Conservation (phyloP, 1,140 invertebrate genomes). For the Diorhabda sublineata region DNA sequence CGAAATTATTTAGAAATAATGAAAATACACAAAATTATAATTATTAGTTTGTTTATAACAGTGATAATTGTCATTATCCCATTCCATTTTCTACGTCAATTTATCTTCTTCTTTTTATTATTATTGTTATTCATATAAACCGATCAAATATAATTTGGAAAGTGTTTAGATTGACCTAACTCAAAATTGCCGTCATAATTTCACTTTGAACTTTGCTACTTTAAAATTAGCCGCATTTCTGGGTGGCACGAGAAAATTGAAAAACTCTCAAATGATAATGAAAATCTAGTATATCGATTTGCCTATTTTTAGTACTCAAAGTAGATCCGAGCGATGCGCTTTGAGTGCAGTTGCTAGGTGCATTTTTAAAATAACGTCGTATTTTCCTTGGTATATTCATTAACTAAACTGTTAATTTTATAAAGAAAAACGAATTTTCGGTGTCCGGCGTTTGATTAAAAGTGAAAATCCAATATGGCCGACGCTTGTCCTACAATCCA, state of each 20-base stretch:
- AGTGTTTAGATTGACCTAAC: background rate
- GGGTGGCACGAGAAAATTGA: slow-evolving; percentile 19
- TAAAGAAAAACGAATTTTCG: slow-evolving; percentile 15
- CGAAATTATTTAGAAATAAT: no score
- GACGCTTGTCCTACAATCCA: slow-evolving; percentile 33
- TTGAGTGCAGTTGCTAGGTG: slow-evolving; percentile 7
- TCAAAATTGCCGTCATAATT: slow-evolving; percentile 15
- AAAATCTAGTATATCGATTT: slow-evolving; percentile 37
- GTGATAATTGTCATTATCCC: no score
- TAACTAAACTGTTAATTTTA: background rate
- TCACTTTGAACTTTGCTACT: background rate
- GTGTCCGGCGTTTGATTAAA: slow-evolving; percentile 45
- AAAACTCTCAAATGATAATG: slow-evolving; percentile 34
- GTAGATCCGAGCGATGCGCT: slow-evolving; percentile 20
- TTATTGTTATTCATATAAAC: no score
- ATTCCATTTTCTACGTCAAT: no score
- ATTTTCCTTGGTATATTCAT: background rate
- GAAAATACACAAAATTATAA: no score
- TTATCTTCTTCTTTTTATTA: no score
- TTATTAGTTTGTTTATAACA: no score
- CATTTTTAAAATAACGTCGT: slow-evolving; percentile 1
- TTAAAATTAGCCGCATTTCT: slow-evolving; percentile 13
- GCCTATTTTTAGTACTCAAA: slow-evolving; percentile 38
- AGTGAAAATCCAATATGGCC: slow-evolving; percentile 49
- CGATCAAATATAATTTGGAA: no score